These are phyloP conservation scores for Melanerpes formicivorus DNA, from an alignment of 2,113 vertebrate species.

Conservation along the genomic window DNA sequence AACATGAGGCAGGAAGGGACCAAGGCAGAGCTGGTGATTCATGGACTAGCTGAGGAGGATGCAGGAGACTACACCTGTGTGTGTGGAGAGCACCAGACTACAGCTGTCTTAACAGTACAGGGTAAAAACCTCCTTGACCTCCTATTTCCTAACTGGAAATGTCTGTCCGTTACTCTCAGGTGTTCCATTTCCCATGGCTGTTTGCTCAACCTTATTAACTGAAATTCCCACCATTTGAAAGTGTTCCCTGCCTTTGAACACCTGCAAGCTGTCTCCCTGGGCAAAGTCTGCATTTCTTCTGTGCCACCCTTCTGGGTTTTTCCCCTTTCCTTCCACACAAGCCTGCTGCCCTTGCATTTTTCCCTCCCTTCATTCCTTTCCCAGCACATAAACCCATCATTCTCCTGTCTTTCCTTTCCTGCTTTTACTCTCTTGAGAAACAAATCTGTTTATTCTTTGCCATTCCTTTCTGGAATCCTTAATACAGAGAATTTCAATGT, in stretches of 20 bases:
- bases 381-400: not conserved
- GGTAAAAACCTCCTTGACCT: constrained; percentile 69
- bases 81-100: constrained; percentile 80
- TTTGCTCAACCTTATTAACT: not conserved
- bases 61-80: constrained; percentile 77
- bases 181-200: not conserved
- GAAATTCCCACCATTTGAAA: not conserved
- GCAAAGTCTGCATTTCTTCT: not conserved
- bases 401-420: not conserved
- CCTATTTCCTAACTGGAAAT: not conserved
- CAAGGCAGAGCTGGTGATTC: constrained; percentile 77
- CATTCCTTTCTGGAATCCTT: not conserved
- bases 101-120: constrained; percentile 77
- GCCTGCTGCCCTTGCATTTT: not conserved
- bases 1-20: constrained; percentile 75
- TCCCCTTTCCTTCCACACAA: not conserved
- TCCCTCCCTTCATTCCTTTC: not conserved
- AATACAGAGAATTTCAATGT: not conserved
- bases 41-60: constrained; percentile 70
- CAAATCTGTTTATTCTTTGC: not conserved
- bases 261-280: not conserved
- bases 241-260: not conserved
- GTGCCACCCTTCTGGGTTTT: not conserved
- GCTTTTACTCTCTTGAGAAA: not conserved
- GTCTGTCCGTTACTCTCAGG: not conserved